Base-by-base conservation (phyloP, 2,888 invertebrate species). In the Rapana venosa region DNA sequence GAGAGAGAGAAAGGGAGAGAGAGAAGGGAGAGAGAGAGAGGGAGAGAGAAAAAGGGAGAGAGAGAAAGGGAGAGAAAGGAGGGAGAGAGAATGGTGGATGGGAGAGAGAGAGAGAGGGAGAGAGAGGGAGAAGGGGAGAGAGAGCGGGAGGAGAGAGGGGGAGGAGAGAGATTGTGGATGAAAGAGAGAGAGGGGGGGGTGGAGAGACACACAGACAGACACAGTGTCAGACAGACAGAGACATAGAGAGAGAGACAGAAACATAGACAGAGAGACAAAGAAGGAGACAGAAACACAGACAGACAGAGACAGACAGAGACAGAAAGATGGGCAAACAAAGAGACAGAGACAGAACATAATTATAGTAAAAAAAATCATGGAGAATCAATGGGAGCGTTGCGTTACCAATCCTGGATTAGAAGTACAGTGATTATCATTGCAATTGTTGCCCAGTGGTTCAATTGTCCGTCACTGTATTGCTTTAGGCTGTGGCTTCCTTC, bases 291-390 rank as follows among this genome's bases (percentile, higher is more conserved):
- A 89, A 0, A 77, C 17, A 77, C 22, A 74, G 89, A 77, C 89
- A 58, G 86, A 86, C 74, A 89, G 56, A 77, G 47, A 89, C 36
- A 87, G 56, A 89, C 86, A 79, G 32, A 89, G 70, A 58, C 30
- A 66, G n/a, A 84, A 30, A 84, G 66, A 66, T 8, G 58, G 11
- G 15, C 20, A 86, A 36, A 77, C 26, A 35, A 36, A 84, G 70
- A 89, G 30, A 66, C 13, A 70, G 70, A 85, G 35, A 85, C 47
- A 85, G 56, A 70, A 17, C 17, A 32, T 32, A 22, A 87, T 20
- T 66, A 32, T 66, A 0, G n/a, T 61, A 87, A n/a, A 0, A 6
- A 86, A 11, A 58, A 20, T 26, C n/a, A 30, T 22, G 66, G 87
- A 61, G 15, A 58, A 20, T 26, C 30, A 84, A n/a, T 11, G 47